Evolutionary conservation across 2,797 vertebrate genomes (phyloP), one percentile per base, ranked within the genome.

Genomic region (Typhlichthys subterraneus): DNA sequence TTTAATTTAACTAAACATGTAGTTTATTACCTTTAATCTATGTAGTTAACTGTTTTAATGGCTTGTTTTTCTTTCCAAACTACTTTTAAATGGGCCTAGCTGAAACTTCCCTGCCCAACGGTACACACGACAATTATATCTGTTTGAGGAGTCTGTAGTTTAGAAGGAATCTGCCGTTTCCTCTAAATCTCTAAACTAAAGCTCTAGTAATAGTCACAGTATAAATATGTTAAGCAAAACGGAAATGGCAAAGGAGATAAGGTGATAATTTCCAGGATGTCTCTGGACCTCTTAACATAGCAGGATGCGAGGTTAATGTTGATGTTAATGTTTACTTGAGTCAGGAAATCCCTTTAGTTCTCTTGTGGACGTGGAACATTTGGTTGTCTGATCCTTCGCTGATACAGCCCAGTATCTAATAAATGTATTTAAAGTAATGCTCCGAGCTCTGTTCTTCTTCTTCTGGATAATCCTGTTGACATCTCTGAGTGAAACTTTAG

Each of bases 181-280:
- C 38, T 76, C 77, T 79, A 75, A 71, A 59, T 67, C 77, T 61
- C 83, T 61, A 59, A 65, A 42, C 4, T 74, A 65, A 69, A 76
- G 66, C 56, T 59, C 38, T 63, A 67, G 77, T 87, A 84, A 77
- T 69, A 45, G 70, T 62, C 29, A 19, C 59, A 77, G 65, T 73
- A 66, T 81, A 86, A 80, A 89, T 76, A 75, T 15, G 68, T 68
- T 63, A 63, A 68, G 75, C 60, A 66, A 46, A 75, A 67, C 72
- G 85, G 77, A 83, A 90, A 85, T 75, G 73, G 70, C 45, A 52
- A 59, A 73, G 59, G 7, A 88, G 84, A 90, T 88, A 87, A 86
- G 12, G 0, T 3, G 45, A 19, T 62, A 47, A 51, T 74, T 87
- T 81, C 66, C 65, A 68, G 70, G 76, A 77, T 60, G 63, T 68